Evolutionary conservation across 2,888 invertebrate genomes (phyloP), one percentile per base, ranked within the genome.

Genomic region (Hipparchia semele): DNA sequence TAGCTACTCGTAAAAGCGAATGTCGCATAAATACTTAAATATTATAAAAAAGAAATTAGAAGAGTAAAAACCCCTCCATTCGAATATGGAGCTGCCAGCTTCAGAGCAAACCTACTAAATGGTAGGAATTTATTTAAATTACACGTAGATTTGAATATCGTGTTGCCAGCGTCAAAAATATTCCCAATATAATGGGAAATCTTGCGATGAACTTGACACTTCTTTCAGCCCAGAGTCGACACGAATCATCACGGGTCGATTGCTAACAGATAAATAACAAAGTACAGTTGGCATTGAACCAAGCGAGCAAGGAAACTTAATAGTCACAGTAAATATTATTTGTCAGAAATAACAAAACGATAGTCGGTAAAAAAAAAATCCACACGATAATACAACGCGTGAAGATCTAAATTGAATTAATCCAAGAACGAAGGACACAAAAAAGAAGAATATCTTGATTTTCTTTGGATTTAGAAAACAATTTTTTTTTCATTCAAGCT

Each of bases 241-340:
- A 33, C 33, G 51, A 70, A 33, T 9, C 46, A 68, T 56, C 68
- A 51, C 56, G 46, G 53, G 33, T 53, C 67, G 46, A 8, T 58
- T 46, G 67, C 56, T 67, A 56, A 54, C 58, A 58, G 58, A 67
- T 58, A 67, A 58, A 56, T 46, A 56, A 58, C 13, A 13, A 45
- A 56, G 56, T 23, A 67, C 23, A 56, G 45, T 58, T 46, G 13
- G 46, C 54, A 54, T 67, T 12, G 23, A 46, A 56, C 58, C 46
- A 23, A 60, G 68, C 64, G 62, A 72, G 70, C 73, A 23, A 23
- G 23, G 23, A 1, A 73, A 76, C 75, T 76, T 75, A 76, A 76
- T 75, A 75, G 76, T 70, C 70, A 68, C 72, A 68, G 39, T 4
- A 4, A 39, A 39, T 67, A 56, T 68, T 49, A 62, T 70, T 33